Base-by-base conservation (phyloP, 37 sponge, comb jelly and placozoan species). In the Ephydatia muelleri region DNA sequence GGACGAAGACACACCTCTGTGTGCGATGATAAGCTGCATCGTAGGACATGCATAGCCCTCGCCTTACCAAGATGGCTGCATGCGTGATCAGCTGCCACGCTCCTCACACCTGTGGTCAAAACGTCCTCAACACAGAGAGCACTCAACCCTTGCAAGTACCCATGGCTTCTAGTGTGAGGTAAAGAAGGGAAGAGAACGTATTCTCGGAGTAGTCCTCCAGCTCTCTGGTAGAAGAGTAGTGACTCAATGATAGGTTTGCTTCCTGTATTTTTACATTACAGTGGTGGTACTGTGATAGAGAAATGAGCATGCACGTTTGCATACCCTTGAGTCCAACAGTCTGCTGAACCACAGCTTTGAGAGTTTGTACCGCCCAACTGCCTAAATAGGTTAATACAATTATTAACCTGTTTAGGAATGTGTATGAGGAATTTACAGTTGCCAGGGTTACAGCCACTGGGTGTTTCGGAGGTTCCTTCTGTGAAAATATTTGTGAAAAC, bases 1-100 rank as follows among this genome's bases (percentile, higher is more conserved):
- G 96, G 11, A 96, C 40, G 26, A 68, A 57, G 34, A 93, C 95
- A 19, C 33, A 23, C 71, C 92, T 85, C 26, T 66, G 48, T 32
- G 79, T 25, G 11, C 89, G 32, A 76, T 96, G 70, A 78, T 91
- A 96, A 30, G 86, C 66, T 23, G 76, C 74, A 30, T 73, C 96
- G 81, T 31, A 96, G 82, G 28, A 88, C 65, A 16, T 14, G 12
- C 23, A 49, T 23, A 72, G 14, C 16, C 13, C 37, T 6, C 5
- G 95, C 95, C 71, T 93, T 93, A 22, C 96, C 96, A 69, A 96
- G 81, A 81, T 96, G 96, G 40, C 96, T 96, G 72, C 89, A 94
- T n/a, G 95, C 94, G 83, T 96, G 96, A 72, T 96, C 96, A 64
- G 87, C 69, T 65, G 67, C 29, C 43, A 93, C 86, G 82, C 89